Evolutionary conservation across 2,113 vertebrate species (phyloP).

Genomic region (Dromiciops gliroides): DNA sequence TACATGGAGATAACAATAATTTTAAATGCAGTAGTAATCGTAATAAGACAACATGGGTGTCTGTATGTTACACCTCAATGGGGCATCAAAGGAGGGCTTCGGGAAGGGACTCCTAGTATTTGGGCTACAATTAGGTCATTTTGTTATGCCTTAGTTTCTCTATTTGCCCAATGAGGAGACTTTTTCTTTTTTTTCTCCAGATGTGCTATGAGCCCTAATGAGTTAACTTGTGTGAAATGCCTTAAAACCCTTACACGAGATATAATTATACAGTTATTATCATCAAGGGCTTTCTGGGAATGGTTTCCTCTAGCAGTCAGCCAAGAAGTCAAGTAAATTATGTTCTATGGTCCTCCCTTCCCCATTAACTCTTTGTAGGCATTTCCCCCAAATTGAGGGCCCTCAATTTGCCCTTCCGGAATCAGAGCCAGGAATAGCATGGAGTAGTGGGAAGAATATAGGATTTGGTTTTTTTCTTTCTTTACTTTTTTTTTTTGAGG

Average conservation of each 20-base stretch:
- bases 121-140: background rate
- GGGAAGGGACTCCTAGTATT: background rate
- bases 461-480: background rate
- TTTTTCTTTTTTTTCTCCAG: background rate
- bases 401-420: background rate
- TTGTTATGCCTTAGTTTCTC: background rate
- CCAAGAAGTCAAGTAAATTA: slow-evolving; percentile 79
- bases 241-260: slow-evolving; percentile 12
- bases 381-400: background rate
- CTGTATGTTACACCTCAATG: background rate
- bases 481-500: too few species aligned
- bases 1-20: background rate
- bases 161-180: background rate
- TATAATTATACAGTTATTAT: slow-evolving; percentile 71
- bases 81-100: background rate
- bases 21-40: background rate
- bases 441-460: background rate
- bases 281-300: slow-evolving; percentile 66
- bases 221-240: slow-evolving; percentile 26
- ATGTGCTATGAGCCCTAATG: slow-evolving; percentile 7
- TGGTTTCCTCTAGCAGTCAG: slow-evolving; percentile 35
- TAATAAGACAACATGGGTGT: background rate
- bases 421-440: background rate
- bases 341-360: slow-evolving; percentile 79
- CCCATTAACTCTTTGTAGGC: slow-evolving; percentile 80